These are phyloP conservation scores for Acromyrmex echinatior DNA, from an alignment of 1,140 invertebrate species.

Conservation along the genomic window DNA sequence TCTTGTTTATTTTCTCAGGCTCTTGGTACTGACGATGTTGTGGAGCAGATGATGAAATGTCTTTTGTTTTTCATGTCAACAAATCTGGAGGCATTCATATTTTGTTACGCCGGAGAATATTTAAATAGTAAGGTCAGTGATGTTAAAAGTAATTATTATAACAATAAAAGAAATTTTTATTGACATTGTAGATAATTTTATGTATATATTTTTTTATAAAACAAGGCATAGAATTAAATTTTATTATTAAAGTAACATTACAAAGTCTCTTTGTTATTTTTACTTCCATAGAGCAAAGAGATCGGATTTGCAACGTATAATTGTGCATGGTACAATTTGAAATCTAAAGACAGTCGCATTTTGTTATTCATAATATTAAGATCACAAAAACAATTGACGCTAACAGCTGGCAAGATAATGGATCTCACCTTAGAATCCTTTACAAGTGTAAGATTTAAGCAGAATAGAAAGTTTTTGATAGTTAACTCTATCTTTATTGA, in stretches of 20 bases:
- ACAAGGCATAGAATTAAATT: not conserved
- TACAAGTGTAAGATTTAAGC: constrained; percentile 41
- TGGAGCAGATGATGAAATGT: constrained; percentile 21
- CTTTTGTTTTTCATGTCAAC: constrained; percentile 50
- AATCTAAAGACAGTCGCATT: constrained; percentile 45
- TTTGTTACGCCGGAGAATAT: constrained; percentile 70
- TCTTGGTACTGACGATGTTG: not conserved
- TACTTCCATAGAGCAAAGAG: constrained; percentile 35
- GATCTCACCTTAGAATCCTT: constrained; percentile 63
- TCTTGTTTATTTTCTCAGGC: constrained; percentile 24
- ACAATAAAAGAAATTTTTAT: not conserved
- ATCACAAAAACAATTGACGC: constrained; percentile 47
- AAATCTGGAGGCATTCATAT: constrained; percentile 63
- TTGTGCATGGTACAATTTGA: constrained; percentile 60
- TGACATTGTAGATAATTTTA: not conserved
- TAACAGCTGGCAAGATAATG: constrained; percentile 67
- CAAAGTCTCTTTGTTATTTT: not conserved
- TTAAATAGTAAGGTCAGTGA: constrained; percentile 52
- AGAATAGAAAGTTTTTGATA: too few species aligned
- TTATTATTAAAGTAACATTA: too few species aligned
- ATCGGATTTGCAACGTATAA: constrained; percentile 37
- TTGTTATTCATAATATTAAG: constrained; percentile 56
- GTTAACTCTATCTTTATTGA: too few species aligned
- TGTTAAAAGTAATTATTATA: not conserved
- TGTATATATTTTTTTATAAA: not conserved